Percentiles rank a stretch among this genome's conserved stretches.
phyloP scores from a whole-genome alignment of 2,113 vertebrate species.

The Gavia stellata region DNA sequence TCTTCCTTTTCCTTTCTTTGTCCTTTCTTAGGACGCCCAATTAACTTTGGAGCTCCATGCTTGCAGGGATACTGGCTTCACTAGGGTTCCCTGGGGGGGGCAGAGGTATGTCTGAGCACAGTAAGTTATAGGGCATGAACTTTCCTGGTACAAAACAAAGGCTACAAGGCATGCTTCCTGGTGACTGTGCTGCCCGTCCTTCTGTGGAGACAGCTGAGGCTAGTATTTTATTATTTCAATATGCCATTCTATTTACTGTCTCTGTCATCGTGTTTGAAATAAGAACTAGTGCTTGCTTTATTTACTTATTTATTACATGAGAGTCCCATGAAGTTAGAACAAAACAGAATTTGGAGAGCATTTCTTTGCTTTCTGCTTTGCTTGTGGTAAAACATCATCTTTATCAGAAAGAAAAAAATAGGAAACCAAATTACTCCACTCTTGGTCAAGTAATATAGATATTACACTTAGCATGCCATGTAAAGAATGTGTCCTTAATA shows the following conservation, averaged over 20 bases:
- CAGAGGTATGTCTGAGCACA: background rate
- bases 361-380: background rate
- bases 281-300: background rate
- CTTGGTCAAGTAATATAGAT: background rate
- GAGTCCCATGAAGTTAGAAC: background rate
- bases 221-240: background rate
- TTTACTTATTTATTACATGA: background rate
- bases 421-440: background rate
- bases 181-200: background rate
- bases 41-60: background rate
- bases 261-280: background rate
- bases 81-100: background rate
- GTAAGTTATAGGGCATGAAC: background rate
- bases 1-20: background rate
- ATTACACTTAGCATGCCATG: background rate
- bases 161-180: background rate
- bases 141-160: background rate
- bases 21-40: background rate
- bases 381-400: background rate
- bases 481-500: background rate
- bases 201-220: background rate
- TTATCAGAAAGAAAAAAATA: background rate
- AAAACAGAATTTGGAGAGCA: background rate
- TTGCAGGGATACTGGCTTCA: background rate
- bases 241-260: background rate